Evolutionary conservation across 2,113 vertebrate genomes (phyloP), one percentile per base, ranked within the genome.

Genomic region (Columba livia): DNA sequence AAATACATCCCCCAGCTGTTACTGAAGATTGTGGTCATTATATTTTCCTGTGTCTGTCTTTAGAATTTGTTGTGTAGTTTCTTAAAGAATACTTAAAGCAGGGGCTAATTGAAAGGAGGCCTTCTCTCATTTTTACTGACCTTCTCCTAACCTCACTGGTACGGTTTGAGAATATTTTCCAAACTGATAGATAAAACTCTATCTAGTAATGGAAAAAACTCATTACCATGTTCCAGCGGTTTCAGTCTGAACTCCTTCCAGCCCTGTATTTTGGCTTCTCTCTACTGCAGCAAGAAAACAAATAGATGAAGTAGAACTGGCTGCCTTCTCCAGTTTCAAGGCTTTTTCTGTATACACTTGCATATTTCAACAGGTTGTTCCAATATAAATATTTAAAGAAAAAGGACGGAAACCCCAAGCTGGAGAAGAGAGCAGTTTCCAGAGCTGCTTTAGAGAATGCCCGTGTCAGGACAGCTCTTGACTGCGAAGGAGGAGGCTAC

Each of bases 321-420:
- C 89, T 70, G 19, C 47, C 54, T 90, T 50, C 36, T 82, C 62
- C 40, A 31, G 32, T 88, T 78, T 53, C 64, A 51, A 78, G 84
- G 61, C 8, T 65, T 82, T 75, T 65, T 83, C 14, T 88, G 72
- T 93, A 40, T 65, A 85, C n/a, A 67, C 89, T 96, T 85, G 81
- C 50, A 32, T 57, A 54, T 88, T 94, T 95, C 69, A 79, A n/a
- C 47, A 83, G 73, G 18, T 60, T 81, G 23, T 38, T 89, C 70
- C 73, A 94, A 79, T 21, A 65, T 91, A 97, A 97, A 97, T 95
- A 97, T 97, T 96, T 94, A 69, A 86, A 72, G 65, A n/a, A 65
- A 75, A 90, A 81, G 36, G 57, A 40, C 1, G 3, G 77, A 89
- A 95, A 69, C 6, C 48, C 75, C 85, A 89, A n/a, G 7, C 31